These are phyloP conservation scores for Abrostola triplasia DNA, from an alignment of 2,888 invertebrate species.

Conservation along the genomic window DNA sequence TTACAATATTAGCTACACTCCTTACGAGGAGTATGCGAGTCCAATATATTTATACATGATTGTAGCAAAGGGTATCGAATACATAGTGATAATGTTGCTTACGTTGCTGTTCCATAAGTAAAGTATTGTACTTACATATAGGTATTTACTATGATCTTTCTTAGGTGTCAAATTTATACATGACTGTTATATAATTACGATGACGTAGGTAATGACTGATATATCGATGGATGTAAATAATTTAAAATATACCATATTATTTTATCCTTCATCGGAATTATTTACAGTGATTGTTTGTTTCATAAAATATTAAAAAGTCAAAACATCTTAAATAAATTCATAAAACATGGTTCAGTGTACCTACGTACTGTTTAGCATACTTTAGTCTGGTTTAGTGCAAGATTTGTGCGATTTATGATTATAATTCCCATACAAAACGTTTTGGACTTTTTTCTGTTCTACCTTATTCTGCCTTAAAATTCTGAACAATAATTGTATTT, in stretches of 20 bases:
- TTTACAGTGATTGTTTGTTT: constrained; percentile 56
- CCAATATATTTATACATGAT: constrained; percentile 68
- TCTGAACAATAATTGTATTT: constrained; percentile 12
- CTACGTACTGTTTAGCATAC: constrained; percentile 39
- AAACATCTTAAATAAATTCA: constrained; percentile 22
- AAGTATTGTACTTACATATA: constrained; percentile 69
- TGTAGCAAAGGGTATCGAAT: constrained; percentile 72
- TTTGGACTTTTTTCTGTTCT: constrained; percentile 11
- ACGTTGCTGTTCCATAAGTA: constrained; percentile 76
- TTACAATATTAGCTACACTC: constrained; percentile 65
- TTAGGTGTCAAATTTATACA: constrained; percentile 71
- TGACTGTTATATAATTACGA: constrained; percentile 62
- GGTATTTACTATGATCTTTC: constrained; percentile 47
- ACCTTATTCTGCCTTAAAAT: constrained; percentile 12
- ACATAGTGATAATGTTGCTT: constrained; percentile 77
- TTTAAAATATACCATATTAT: constrained; percentile 57
- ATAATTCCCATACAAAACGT: constrained; percentile 31
- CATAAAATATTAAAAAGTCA: constrained; percentile 22
- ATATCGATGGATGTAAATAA: constrained; percentile 52
- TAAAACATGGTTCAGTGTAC: constrained; percentile 31
- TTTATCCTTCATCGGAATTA: constrained; percentile 57
- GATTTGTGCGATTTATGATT: constrained; percentile 46
- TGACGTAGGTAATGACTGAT: constrained; percentile 56
- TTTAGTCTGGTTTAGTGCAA: constrained; percentile 30
- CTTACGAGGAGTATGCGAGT: constrained; percentile 71